phyloP scores from a whole-genome alignment of 2,888 invertebrate species.

The Napeogenes sylphis region DNA sequence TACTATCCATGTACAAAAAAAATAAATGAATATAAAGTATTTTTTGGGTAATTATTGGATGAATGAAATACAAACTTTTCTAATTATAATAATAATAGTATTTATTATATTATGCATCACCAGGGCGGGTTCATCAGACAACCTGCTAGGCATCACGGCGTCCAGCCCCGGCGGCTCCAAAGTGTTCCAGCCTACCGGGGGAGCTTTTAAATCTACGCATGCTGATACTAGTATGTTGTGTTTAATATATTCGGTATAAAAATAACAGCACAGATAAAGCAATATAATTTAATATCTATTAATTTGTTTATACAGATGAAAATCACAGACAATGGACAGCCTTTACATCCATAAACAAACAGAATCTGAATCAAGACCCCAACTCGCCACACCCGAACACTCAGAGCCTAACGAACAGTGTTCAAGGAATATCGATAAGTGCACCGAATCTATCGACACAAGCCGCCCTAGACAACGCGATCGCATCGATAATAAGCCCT shows the following conservation, averaged over 20 bases:
- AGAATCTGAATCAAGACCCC: constrained; percentile 45
- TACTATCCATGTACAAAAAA: too few species aligned
- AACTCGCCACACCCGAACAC: constrained; percentile 55
- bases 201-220: constrained; percentile 93
- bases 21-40: too few species aligned
- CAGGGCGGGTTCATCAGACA: constrained; percentile 73
- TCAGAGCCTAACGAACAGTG: constrained; percentile 61
- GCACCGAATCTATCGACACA: constrained; percentile 56
- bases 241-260: background rate
- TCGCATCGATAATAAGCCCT: constrained; percentile 69
- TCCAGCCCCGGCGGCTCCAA: constrained; percentile 89
- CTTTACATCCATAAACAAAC: constrained; percentile 55
- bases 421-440: constrained; percentile 64
- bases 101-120: constrained; percentile 7
- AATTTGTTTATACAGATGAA: constrained; percentile 45
- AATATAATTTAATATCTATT: background rate
- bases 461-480: constrained; percentile 63
- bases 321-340: constrained; percentile 66
- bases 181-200: constrained; percentile 94
- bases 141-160: constrained; percentile 68
- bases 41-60: too few species aligned
- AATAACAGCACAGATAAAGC: background rate
- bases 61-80: background rate
- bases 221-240: constrained; percentile 62
- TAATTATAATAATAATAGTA: background rate